These are phyloP conservation scores for Scaptomyza montana DNA, from an alignment of 1,140 invertebrate genomes.

Conservation along the genomic window DNA sequence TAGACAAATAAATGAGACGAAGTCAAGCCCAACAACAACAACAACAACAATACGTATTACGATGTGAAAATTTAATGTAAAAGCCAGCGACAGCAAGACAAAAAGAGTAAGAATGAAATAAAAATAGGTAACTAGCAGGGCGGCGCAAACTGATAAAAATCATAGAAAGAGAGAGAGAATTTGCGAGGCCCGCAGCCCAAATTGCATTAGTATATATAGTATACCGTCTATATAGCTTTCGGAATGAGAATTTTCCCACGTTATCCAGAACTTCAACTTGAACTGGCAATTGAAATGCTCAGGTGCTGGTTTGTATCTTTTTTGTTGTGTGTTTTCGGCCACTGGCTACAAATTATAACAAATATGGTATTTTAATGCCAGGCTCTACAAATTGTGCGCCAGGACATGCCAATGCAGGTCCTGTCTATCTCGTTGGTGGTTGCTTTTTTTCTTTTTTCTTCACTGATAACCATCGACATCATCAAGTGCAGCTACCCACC, in stretches of 20 bases:
- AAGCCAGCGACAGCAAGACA: conserved; percentile 34
- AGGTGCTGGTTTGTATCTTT: conserved; percentile 21
- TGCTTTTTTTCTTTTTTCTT: conserved; percentile 60
- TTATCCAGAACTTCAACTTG: conserved; percentile 23
- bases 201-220: conserved; percentile 46
- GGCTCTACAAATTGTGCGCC: conserved; percentile 28
- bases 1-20: conserved; percentile 78
- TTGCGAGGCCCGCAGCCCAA: conserved; percentile 65
- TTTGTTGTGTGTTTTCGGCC: not conserved
- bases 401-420: conserved; percentile 60
- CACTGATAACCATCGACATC: conserved; percentile 60
- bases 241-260: conserved; percentile 78
- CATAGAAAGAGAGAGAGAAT: conserved; percentile 47
- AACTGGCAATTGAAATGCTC: conserved; percentile 14
- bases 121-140: conserved; percentile 60
- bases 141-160: conserved; percentile 72
- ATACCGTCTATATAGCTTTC: conserved; percentile 20
- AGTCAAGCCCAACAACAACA: conserved; percentile 31
- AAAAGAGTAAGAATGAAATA: conserved; percentile 26
- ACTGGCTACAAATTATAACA: conserved; percentile 46
- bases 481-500: conserved; percentile 34
- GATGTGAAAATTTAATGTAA: conserved; percentile 81
- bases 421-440: conserved; percentile 53
- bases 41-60: conserved; percentile 67
- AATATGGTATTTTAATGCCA: conserved; percentile 4